Evolutionary conservation across 2,888 invertebrate genomes (phyloP).

Genomic region (Chironomus tentans): DNA sequence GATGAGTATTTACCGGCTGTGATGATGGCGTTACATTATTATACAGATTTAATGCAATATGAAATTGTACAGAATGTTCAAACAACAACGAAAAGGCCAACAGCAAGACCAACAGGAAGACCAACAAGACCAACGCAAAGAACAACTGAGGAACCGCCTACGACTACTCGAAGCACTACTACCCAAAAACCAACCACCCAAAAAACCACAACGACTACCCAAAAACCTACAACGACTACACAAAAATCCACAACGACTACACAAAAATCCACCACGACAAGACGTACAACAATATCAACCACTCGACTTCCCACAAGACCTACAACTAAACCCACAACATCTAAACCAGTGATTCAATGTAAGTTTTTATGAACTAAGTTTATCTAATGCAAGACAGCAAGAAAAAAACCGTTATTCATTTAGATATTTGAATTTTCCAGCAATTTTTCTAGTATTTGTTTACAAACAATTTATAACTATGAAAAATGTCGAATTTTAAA

Average conservation of each 20-base stretch:
- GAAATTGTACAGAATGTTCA: slow-evolving; percentile 33
- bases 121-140: slow-evolving; percentile 22
- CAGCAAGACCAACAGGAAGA: neutral
- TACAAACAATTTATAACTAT: too few species aligned
- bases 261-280: neutral
- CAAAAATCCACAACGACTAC: neutral
- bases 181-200: neutral
- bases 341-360: neutral
- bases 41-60: slow-evolving; percentile 40
- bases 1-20: slow-evolving; percentile 40
- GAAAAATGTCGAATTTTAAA: too few species aligned
- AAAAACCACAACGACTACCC: neutral
- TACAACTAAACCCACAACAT: neutral
- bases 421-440: too few species aligned
- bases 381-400: too few species aligned
- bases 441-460: too few species aligned
- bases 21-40: slow-evolving; percentile 42
- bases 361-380: neutral
- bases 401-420: too few species aligned
- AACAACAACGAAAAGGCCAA: neutral
- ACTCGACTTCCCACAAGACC: neutral
- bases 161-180: neutral
- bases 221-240: neutral
- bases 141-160: slow-evolving; percentile 16
- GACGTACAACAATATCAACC: neutral